phyloP scores from a whole-genome alignment of 2,888 invertebrate genomes.

The Macrosoma leucophasiata region DNA sequence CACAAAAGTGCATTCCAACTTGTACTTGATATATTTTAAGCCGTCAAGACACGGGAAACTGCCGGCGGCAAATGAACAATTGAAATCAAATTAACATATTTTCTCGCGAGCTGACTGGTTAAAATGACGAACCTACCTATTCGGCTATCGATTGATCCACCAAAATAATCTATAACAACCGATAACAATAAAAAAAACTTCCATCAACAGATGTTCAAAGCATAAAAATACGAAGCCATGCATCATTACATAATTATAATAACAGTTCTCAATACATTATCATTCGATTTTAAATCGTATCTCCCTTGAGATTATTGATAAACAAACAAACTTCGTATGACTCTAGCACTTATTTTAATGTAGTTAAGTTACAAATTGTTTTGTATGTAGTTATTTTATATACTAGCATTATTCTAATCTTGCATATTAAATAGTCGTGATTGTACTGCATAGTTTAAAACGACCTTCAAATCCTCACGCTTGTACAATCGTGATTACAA shows the following conservation, averaged over 20 bases:
- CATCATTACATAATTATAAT: slow-evolving; percentile 37
- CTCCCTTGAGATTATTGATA: slow-evolving; percentile 16
- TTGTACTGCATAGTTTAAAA: slow-evolving; percentile 56
- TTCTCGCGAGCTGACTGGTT: no score
- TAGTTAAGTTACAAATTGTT: background rate
- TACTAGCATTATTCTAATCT: slow-evolving; percentile 15
- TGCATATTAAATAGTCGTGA: slow-evolving; percentile 44
- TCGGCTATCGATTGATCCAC: no score
- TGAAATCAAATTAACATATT: no score
- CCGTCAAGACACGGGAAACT: no score
- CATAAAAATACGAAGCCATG: no score
- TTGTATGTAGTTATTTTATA: background rate
- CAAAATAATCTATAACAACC: no score
- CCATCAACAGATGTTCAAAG: no score
- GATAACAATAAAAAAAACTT: no score
- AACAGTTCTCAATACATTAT: slow-evolving; percentile 29
- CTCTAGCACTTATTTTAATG: background rate
- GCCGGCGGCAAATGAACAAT: no score
- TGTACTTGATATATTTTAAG: no score
- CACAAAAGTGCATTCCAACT: no score
- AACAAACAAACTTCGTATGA: slow-evolving; percentile 2
- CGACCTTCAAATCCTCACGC: slow-evolving; percentile 65
- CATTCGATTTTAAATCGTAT: slow-evolving; percentile 29
- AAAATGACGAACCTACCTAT: no score
- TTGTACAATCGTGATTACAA: slow-evolving; percentile 38